Evolutionary conservation across 1,140 invertebrate genomes (phyloP), one percentile per base, ranked within the genome.

Genomic region (Xylocopa sonorina): DNA sequence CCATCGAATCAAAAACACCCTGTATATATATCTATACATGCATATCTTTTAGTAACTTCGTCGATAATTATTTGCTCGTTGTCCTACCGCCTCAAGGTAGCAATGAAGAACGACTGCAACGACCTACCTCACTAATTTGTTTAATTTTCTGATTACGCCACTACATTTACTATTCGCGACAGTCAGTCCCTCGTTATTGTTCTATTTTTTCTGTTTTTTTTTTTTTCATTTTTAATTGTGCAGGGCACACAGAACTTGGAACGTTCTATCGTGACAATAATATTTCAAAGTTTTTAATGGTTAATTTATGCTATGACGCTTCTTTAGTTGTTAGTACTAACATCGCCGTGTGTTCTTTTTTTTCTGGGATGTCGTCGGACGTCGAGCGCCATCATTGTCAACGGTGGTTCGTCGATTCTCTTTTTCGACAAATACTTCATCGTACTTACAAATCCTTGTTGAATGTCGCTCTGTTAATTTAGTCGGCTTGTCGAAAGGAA

Each of bases 321-420:
- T 91, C 85, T 87, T 88, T 91, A 90, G 90, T 88, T 81, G 83
- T 86, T 86, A 89, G 85, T 88, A 90, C 90, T 91, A 91, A 91
- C 89, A 90, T 85, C 82, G 89, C 88, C 72, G 77, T 87, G 82
- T 87, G 79, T 82, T 78, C 86, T 83, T 81, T 85, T 79, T 43
- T 46, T 27, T 58, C 50, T 41, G 73, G 60, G 48, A 80, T 78
- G 48, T 62, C 78, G 76, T 41, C 79, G 74, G 57, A 60, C 82
- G 75, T 78, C 75, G n/a, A 14, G 46, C 24, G 29, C 57, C 51
- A 38, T 34, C 12, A 67, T 64, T 41, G n/a, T 24, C 51, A 46
- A 21, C 4, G 12, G 12, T 69, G 69, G n/a, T 55, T 62, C 34
- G 21, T 71, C 75, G 75, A 78, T 71, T 14, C 7, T 50, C 10